Evolutionary conservation across 1,140 invertebrate genomes (phyloP).

Genomic region (Arctopsyche grandis): DNA sequence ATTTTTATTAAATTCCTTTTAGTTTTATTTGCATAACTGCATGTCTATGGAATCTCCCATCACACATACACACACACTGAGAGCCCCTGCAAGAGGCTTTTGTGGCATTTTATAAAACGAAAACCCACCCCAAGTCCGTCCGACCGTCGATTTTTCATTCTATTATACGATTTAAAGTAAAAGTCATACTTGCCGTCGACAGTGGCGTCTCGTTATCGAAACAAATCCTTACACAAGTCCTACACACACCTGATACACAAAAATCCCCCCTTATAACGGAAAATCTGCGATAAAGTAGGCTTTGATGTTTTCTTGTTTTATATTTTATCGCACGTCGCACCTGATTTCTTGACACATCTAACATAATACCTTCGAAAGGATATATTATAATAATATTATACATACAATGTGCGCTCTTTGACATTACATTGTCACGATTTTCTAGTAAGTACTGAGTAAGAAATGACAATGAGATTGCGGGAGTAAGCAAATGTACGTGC

Average conservation of each 20-base stretch:
- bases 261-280: background rate
- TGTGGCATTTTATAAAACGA: background rate
- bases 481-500: too few relatives aligned
- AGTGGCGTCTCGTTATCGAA: background rate
- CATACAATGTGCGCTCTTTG: too few relatives aligned
- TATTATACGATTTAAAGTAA: background rate
- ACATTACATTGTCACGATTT: too few relatives aligned
- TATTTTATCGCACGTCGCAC: too few relatives aligned
- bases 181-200: background rate
- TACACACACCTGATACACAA: background rate
- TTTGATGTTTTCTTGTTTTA: background rate
- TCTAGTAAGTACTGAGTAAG: too few relatives aligned
- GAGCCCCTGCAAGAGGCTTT: background rate
- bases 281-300: background rate
- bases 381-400: too few relatives aligned
- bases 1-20: conserved; percentile 22
- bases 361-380: too few relatives aligned
- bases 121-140: background rate
- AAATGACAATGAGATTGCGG: too few relatives aligned
- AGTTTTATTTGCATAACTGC: background rate
- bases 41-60: background rate
- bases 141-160: conserved; percentile 1
- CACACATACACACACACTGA: background rate
- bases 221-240: background rate
- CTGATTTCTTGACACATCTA: too few relatives aligned